These are phyloP conservation scores for Linnaemya tessellans DNA, from an alignment of 2,888 invertebrate species.

Conservation along the genomic window DNA sequence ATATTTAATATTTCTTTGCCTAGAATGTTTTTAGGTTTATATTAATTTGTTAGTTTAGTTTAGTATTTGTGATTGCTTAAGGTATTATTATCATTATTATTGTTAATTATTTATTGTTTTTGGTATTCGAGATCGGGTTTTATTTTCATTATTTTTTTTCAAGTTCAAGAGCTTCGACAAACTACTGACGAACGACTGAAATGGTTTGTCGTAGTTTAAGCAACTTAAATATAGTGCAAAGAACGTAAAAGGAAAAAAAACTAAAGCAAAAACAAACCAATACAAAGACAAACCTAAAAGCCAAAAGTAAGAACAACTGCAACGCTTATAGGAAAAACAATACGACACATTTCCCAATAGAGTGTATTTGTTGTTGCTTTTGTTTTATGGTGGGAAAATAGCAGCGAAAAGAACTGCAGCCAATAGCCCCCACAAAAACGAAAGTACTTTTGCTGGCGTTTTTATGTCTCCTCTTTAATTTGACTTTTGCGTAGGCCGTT, in stretches of 20 bases:
- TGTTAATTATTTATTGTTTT: conserved; percentile 30
- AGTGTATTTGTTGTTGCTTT: conserved; percentile 29
- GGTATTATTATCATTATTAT: conserved; percentile 18
- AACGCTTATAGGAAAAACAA: conserved; percentile 13
- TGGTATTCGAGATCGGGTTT: not conserved
- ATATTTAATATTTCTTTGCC: not conserved
- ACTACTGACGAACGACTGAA: conserved; percentile 73
- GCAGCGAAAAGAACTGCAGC: not conserved
- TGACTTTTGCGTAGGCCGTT: conserved; percentile 24
- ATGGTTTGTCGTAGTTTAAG: conserved; percentile 66
- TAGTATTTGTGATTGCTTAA: conserved; percentile 1
- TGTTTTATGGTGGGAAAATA: conserved; percentile 27
- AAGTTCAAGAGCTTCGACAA: conserved; percentile 74
- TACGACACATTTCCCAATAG: conserved; percentile 34
- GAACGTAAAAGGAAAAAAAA: conserved; percentile 9
- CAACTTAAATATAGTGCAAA: conserved; percentile 71
- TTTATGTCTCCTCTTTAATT: not conserved
- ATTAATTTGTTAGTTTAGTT: not conserved
- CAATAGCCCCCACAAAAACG: not conserved
- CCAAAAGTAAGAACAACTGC: conserved; percentile 19
- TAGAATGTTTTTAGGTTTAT: not conserved
- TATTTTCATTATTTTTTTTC: conserved; percentile 62
- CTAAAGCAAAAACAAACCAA: conserved; percentile 35
- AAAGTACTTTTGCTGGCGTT: conserved; percentile 15
- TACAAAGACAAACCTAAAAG: conserved; percentile 48